phyloP scores from a whole-genome alignment of 2,888 invertebrate genomes.

The Cynaeus angustus region DNA sequence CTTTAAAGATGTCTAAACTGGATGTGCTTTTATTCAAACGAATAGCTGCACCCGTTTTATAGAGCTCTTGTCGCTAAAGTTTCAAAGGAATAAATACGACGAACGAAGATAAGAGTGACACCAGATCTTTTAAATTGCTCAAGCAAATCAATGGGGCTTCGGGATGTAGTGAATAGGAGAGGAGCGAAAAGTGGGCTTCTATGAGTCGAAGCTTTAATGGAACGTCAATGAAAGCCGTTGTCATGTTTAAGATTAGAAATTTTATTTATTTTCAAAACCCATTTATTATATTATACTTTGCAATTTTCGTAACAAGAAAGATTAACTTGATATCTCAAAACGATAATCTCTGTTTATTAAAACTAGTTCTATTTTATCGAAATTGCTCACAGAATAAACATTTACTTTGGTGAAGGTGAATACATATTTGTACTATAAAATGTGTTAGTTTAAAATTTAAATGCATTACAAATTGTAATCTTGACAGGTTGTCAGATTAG shows the following conservation, averaged over 20 bases:
- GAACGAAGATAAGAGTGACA: background rate
- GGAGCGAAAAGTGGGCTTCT: background rate
- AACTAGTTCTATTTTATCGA: too few species aligned
- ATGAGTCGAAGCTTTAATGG: conserved; percentile 4
- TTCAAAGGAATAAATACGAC: conserved; percentile 6
- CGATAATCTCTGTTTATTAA: too few species aligned
- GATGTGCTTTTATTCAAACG: conserved; percentile 21
- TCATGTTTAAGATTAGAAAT: background rate
- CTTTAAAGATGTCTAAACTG: background rate
- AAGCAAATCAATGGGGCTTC: conserved; percentile 8
- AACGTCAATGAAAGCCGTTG: background rate
- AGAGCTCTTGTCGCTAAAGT: conserved; percentile 6
- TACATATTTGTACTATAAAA: too few species aligned
- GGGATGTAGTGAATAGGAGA: background rate
- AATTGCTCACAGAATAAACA: too few species aligned
- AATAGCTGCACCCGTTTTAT: background rate
- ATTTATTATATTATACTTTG: too few species aligned
- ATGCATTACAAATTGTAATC: too few species aligned
- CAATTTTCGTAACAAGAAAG: too few species aligned
- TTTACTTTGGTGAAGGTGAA: too few species aligned
- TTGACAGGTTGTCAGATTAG: too few species aligned
- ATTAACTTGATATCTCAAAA: too few species aligned
- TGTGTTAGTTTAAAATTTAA: too few species aligned
- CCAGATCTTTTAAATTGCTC: conserved; percentile 3
- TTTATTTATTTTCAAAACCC: too few species aligned